Conservation (phyloP, 2,888 invertebrate genomes). For the Philopedon plagiatum region DNA sequence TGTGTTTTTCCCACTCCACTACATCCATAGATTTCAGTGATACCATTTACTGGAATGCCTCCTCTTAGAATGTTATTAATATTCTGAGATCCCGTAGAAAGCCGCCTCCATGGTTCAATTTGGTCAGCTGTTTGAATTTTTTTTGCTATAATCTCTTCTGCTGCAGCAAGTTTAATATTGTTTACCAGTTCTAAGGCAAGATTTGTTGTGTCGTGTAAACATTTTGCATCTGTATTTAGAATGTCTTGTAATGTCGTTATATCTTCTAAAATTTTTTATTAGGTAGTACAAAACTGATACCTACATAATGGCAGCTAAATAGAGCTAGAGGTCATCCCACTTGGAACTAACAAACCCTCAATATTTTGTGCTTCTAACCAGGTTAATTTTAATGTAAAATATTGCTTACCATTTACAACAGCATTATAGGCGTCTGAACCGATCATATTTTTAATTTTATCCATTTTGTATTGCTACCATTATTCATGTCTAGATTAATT, state of each 20-base stretch:
- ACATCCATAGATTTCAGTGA: slow-evolving; percentile 86
- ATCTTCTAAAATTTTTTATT: slow-evolving; percentile 28
- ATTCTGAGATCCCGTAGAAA: slow-evolving; percentile 73
- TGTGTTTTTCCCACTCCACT: slow-evolving; percentile 89
- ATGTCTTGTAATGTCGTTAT: slow-evolving; percentile 10
- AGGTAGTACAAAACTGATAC: too few species aligned
- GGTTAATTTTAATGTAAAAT: too few species aligned
- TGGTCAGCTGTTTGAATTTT: slow-evolving; percentile 53
- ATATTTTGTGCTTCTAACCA: too few species aligned
- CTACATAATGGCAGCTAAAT: too few species aligned
- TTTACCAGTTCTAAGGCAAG: slow-evolving; percentile 14
- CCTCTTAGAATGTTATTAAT: slow-evolving; percentile 77
- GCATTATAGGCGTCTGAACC: too few species aligned
- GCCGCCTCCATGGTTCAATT: slow-evolving; percentile 57
- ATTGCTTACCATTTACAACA: too few species aligned
- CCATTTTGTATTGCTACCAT: too few species aligned
- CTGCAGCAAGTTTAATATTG: slow-evolving; percentile 12
- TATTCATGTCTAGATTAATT: too few species aligned
- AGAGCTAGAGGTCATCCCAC: too few species aligned
- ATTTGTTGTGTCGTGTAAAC: slow-evolving; percentile 13
- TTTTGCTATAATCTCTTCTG: slow-evolving; percentile 25
- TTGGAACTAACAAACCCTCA: too few species aligned
- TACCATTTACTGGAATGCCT: slow-evolving; percentile 77
- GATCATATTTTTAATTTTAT: too few species aligned
- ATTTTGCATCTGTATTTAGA: slow-evolving; percentile 14